Evolutionary conservation across 2,888 invertebrate species (phyloP).

Genomic region (Coecobrya sp.): DNA sequence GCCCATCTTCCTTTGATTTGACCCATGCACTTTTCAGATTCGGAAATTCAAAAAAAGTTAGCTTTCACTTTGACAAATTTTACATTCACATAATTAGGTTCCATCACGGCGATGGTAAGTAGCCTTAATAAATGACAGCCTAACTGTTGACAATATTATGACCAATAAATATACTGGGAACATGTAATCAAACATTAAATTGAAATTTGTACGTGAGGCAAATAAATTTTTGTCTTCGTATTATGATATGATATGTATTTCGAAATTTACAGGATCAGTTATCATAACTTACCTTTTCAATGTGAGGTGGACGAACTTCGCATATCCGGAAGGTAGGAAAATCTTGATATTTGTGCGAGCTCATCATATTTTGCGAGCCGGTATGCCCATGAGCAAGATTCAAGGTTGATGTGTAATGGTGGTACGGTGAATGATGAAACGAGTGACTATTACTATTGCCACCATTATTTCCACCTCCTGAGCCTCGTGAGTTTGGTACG

Average conservation of each 20-base stretch:
- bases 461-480: slow-evolving; percentile 69
- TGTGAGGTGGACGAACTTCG: slow-evolving; percentile 87
- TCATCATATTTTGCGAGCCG: slow-evolving; percentile 72
- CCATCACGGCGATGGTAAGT: not conserved
- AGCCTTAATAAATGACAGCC: no score
- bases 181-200: not conserved
- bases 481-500: slow-evolving; percentile 83
- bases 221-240: not conserved
- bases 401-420: slow-evolving; percentile 83
- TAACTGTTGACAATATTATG: not conserved
- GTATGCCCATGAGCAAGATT: slow-evolving; percentile 83
- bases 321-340: slow-evolving; percentile 87
- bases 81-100: not conserved
- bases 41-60: not conserved
- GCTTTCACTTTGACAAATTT: not conserved
- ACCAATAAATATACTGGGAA: slow-evolving; percentile 2
- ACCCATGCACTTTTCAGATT: no score
- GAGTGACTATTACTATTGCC: slow-evolving; percentile 76
- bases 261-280: not conserved
- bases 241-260: not conserved
- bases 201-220: not conserved
- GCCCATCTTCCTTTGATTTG: no score
- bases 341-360: slow-evolving; percentile 80
- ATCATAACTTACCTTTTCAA: slow-evolving; percentile 86
- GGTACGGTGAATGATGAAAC: slow-evolving; percentile 82